A percentile compares a stretch with the other conserved stretches of the same genome.
Evolutionary conservation across 2,888 invertebrate species (phyloP).

Genomic region (Polydrusus cervinus): DNA sequence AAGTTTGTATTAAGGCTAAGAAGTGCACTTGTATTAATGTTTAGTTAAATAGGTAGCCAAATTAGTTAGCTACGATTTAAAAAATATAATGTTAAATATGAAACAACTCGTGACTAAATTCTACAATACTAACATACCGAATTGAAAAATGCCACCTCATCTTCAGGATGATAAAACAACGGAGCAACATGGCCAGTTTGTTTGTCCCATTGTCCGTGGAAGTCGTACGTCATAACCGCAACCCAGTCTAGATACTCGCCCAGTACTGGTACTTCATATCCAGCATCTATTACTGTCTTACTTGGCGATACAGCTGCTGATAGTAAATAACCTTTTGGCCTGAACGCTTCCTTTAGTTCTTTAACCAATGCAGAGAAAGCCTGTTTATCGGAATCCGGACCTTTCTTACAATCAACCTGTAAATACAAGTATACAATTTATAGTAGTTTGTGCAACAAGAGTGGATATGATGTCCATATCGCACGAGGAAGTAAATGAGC

Average conservation of each 20-base stretch:
- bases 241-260: conserved; percentile 90
- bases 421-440: conserved; percentile 51
- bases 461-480: no score
- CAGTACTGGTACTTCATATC: conserved; percentile 85
- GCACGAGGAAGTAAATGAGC: no score
- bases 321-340: conserved; percentile 75
- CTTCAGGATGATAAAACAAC: conserved; percentile 86
- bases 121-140: conserved; percentile 72
- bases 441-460: no score
- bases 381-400: conserved; percentile 87
- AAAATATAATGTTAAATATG: no score
- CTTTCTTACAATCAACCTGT: conserved; percentile 89
- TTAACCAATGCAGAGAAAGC: conserved; percentile 83
- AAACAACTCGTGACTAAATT: conserved; percentile 24
- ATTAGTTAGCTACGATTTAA: no score
- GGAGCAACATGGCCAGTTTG: conserved; percentile 94
- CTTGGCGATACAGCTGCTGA: conserved; percentile 92
- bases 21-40: no score
- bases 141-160: conserved; percentile 88
- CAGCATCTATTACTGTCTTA: conserved; percentile 89
- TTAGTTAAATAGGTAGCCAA: no score
- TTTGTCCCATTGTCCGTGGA: conserved; percentile 94
- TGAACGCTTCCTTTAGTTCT: conserved; percentile 78
- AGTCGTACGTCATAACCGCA: conserved; percentile 94
- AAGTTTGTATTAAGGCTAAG: not conserved